Conservation (phyloP, 2,113 vertebrate genomes). For the Drymodes brunneopygia region DNA sequence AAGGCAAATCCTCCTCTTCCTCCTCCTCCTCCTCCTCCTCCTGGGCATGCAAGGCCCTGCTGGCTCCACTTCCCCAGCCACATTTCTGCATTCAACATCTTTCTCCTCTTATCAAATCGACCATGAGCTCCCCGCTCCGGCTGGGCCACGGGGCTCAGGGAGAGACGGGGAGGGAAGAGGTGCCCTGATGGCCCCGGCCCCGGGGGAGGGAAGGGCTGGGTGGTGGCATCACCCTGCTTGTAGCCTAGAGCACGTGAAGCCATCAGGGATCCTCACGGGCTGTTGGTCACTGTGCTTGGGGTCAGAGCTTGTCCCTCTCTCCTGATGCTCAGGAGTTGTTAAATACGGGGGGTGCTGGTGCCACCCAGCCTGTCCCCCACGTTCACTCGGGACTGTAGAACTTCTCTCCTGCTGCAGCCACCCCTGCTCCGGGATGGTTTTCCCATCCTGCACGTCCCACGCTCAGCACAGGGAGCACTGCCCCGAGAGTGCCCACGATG, state of each 20-base stretch:
- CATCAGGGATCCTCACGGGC: accelerated
- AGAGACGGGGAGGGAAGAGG: neutral
- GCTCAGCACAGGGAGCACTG: neutral
- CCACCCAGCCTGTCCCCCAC: neutral
- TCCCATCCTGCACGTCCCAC: neutral
- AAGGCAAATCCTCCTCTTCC: neutral
- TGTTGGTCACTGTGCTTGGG: neutral
- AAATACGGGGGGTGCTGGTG: neutral
- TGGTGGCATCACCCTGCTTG: no score
- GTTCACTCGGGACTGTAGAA: accelerated
- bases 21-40: neutral
- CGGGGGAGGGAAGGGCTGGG: neutral
- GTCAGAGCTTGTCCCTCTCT: neutral
- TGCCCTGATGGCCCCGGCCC: neutral
- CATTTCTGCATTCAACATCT: neutral
- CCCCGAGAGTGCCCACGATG: accelerated
- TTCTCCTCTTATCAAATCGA: neutral
- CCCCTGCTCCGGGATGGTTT: neutral
- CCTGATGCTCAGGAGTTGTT: accelerated
- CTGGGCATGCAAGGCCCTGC: neutral
- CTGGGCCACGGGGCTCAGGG: accelerated
- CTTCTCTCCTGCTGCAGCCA: neutral
- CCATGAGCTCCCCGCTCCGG: accelerated
- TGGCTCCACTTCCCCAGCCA: neutral
- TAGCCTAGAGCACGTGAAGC: neutral